Evolutionary conservation across 2,797 vertebrate species (phyloP).

Genomic region (Characodon lateralis): DNA sequence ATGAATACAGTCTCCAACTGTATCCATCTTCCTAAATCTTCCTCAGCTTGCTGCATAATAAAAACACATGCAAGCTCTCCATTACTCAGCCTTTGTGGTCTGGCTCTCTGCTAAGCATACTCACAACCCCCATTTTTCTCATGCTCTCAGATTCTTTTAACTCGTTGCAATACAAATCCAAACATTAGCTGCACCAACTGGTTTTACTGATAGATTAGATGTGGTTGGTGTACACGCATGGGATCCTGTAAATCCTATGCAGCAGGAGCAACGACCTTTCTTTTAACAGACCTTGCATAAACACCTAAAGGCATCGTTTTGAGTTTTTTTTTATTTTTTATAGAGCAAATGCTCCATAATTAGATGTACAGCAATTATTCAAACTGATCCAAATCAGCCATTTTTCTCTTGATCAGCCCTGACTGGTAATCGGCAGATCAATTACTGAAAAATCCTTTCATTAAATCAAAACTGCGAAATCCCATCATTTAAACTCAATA

Average conservation of each 20-base stretch:
- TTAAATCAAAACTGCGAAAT: not conserved
- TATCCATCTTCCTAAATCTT: slow-evolving; percentile 1
- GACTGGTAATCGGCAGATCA: not conserved
- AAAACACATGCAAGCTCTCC: slow-evolving; percentile 45
- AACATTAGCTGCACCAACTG: slow-evolving; percentile 36
- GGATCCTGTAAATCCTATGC: not conserved
- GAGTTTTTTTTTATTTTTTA: too few species aligned
- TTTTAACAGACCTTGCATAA: not conserved
- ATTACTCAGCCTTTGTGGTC: slow-evolving; percentile 23
- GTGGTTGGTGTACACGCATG: slow-evolving; percentile 25
- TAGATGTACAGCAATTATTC: not conserved
- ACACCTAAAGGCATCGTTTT: not conserved
- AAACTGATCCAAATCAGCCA: not conserved
- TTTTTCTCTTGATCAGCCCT: not conserved
- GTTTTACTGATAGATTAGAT: slow-evolving; percentile 20
- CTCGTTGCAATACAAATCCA: slow-evolving; percentile 8
- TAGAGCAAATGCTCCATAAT: not conserved
- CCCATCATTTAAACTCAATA: not conserved
- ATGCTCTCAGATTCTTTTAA: not conserved
- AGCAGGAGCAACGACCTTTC: not conserved
- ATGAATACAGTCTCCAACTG: not conserved
- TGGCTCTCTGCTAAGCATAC: slow-evolving; percentile 10
- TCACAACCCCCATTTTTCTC: slow-evolving; percentile 1
- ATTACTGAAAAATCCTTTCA: not conserved
- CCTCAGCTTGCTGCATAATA: slow-evolving; percentile 11